Conservation (phyloP, 2,888 invertebrate genomes). For the Linhomoeus sp. region DNA sequence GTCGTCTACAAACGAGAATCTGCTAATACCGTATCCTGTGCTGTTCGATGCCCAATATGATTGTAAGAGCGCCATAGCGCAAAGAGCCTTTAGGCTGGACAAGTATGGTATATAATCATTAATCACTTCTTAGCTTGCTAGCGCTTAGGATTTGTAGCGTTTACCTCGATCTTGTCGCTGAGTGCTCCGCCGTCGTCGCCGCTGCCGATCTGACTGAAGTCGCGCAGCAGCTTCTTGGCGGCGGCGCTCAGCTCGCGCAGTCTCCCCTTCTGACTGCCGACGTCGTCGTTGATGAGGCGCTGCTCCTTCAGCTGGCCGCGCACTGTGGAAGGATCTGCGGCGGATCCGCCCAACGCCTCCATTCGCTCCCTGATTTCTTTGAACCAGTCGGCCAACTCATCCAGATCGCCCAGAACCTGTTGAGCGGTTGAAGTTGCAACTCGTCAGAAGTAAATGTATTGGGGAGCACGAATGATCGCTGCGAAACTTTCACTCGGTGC, state of each 20-base stretch:
- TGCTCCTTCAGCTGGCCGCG: slow-evolving; percentile 76
- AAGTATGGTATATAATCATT: no score
- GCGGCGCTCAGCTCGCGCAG: slow-evolving; percentile 74
- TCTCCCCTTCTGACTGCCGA: slow-evolving; percentile 71
- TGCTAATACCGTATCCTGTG: not conserved
- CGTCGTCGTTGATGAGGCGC: slow-evolving; percentile 70
- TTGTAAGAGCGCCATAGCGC: not conserved
- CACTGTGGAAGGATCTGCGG: slow-evolving; percentile 61
- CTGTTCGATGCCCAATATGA: not conserved
- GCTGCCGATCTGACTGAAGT: slow-evolving; percentile 39
- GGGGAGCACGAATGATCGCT: no score
- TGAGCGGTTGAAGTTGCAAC: slow-evolving; percentile 26
- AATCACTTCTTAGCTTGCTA: no score
- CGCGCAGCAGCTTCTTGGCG: slow-evolving; percentile 57
- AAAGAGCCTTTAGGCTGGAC: no score
- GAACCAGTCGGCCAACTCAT: slow-evolving; percentile 89
- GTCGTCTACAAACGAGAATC: slow-evolving; percentile 38
- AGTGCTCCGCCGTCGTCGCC: slow-evolving; percentile 32
- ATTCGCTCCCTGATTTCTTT: slow-evolving; percentile 66
- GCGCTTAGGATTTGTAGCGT: no score
- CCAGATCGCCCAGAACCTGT: slow-evolving; percentile 77
- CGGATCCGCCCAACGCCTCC: slow-evolving; percentile 61
- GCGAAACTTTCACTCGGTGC: no score
- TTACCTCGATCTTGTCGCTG: slow-evolving; percentile 10
- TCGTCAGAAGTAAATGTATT: not conserved